Conservation (phyloP, 53 echinoderm and acorn worm genomes). For the Echinarachnius parma region DNA sequence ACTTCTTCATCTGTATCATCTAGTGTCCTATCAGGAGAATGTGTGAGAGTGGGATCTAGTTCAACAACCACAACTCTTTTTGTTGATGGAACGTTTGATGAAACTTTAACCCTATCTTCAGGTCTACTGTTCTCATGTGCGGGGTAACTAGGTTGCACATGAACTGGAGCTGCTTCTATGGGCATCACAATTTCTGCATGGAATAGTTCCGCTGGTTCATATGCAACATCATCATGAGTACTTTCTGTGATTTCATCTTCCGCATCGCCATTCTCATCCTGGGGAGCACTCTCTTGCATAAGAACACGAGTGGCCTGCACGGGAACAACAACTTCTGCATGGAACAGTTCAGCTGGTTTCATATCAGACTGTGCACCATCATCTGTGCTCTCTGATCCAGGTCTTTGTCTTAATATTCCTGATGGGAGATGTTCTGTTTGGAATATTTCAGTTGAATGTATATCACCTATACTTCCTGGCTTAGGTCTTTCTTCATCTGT, state of each 20-base stretch:
- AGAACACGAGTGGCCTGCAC: not conserved
- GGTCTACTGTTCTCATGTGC: no score
- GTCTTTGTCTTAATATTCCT: slow-evolving; percentile 5
- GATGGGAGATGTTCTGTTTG: slow-evolving; percentile 8
- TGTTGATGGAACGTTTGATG: no score
- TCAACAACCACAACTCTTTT: slow-evolving; percentile 15
- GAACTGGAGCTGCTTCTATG: no score
- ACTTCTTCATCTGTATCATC: slow-evolving; percentile 29
- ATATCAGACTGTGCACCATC: slow-evolving; percentile 1
- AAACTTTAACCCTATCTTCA: no score
- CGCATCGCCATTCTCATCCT: no score
- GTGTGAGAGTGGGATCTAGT: slow-evolving; percentile 15
- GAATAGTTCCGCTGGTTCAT: no score
- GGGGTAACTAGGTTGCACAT: no score
- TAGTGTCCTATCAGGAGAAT: slow-evolving; percentile 21
- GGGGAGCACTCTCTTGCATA: no score
- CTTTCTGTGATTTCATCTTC: not conserved
- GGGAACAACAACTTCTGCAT: slow-evolving; percentile 29
- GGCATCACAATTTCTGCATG: no score
- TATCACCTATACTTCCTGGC: no score
- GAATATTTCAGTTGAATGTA: not conserved
- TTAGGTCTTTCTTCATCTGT: no score
- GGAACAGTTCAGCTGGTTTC: slow-evolving; percentile 29
- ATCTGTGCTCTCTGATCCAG: slow-evolving; percentile 18
- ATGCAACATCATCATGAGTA: not conserved